A percentile compares a stretch with the other conserved stretches of the same genome.
These are phyloP conservation scores for Cyclura pinguis DNA, from an alignment of 2,797 vertebrate genomes.

Conservation along the genomic window DNA sequence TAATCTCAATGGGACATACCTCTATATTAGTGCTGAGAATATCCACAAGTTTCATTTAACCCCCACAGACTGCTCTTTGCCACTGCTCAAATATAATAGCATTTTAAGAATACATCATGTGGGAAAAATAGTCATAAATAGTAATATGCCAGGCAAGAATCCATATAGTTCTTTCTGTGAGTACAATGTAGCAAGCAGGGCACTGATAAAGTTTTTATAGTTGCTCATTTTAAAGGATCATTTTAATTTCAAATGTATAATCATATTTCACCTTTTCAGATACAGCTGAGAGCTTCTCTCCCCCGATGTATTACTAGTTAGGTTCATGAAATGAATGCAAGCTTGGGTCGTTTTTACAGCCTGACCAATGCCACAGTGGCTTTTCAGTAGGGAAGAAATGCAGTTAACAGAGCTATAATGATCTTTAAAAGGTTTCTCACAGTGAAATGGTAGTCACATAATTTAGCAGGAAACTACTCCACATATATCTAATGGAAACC, in stretches of 20 bases:
- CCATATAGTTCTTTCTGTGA: slow-evolving; percentile 31
- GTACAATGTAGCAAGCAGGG: slow-evolving; percentile 18
- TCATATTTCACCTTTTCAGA: neutral
- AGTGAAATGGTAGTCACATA: slow-evolving; percentile 45
- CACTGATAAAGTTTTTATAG: slow-evolving; percentile 28
- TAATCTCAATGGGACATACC: neutral
- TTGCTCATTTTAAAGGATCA: slow-evolving; percentile 31
- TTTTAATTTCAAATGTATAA: slow-evolving; percentile 41
- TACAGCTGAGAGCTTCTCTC: slow-evolving; percentile 33
- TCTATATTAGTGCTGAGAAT: slow-evolving; percentile 5
- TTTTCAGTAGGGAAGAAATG: slow-evolving; percentile 39
- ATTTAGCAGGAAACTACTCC: slow-evolving; percentile 45
- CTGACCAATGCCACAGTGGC: slow-evolving; percentile 39
- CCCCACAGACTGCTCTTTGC: neutral
- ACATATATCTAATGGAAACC: slow-evolving; percentile 53
- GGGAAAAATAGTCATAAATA: slow-evolving; percentile 42
- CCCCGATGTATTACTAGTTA: slow-evolving; percentile 36
- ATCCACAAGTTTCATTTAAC: neutral
- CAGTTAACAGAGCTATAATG: slow-evolving; percentile 47
- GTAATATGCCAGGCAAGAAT: slow-evolving; percentile 32
- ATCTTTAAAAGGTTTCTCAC: slow-evolving; percentile 56
- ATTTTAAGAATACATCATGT: slow-evolving; percentile 28
- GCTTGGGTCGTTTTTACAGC: neutral
- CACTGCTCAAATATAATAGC: slow-evolving; percentile 36
- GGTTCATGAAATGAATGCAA: slow-evolving; percentile 33